Conservation (phyloP, 1,140 invertebrate species). For the Drosophila guanche region DNA sequence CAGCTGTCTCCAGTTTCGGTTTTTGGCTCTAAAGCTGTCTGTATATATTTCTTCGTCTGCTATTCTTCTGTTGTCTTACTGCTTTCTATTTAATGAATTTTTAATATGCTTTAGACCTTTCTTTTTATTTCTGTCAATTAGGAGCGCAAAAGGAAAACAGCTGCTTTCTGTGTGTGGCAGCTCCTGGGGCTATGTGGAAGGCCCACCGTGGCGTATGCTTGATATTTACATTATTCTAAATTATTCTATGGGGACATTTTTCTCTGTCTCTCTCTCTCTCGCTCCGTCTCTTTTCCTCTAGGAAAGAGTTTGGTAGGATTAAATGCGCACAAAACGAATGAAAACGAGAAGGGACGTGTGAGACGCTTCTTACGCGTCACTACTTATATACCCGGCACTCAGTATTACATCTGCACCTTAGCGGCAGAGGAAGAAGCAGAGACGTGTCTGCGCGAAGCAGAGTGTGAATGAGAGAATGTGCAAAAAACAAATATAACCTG, state of each 20-base stretch:
- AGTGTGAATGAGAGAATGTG: too few species aligned
- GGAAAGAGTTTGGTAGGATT: conserved; percentile 43
- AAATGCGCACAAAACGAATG: conserved; percentile 24
- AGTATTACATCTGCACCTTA: too few species aligned
- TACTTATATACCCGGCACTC: too few species aligned
- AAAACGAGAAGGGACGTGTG: too few species aligned
- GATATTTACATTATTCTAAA: conserved; percentile 24
- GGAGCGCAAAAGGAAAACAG: conserved; percentile 41
- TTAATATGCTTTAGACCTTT: conserved; percentile 56
- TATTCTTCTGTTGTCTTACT: neutral
- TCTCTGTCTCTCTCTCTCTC: neutral
- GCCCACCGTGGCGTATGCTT: conserved; percentile 51
- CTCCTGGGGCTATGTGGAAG: conserved; percentile 8
- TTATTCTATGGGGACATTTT: conserved; percentile 1
- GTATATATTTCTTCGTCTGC: neutral
- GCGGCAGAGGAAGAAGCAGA: too few species aligned
- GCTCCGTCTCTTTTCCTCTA: neutral
- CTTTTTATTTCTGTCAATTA: conserved; percentile 62
- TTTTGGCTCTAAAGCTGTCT: conserved; percentile 25
- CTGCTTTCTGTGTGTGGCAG: neutral
- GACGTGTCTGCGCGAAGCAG: too few species aligned
- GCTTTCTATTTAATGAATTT: conserved; percentile 78
- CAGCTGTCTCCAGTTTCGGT: conserved; percentile 7
- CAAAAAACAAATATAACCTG: too few species aligned
- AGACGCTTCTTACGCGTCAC: too few species aligned